A percentile compares a stretch with the other conserved stretches of the same genome.
phyloP scores from a whole-genome alignment of 2,797 vertebrate species.

The Enteromius viviparus region DNA sequence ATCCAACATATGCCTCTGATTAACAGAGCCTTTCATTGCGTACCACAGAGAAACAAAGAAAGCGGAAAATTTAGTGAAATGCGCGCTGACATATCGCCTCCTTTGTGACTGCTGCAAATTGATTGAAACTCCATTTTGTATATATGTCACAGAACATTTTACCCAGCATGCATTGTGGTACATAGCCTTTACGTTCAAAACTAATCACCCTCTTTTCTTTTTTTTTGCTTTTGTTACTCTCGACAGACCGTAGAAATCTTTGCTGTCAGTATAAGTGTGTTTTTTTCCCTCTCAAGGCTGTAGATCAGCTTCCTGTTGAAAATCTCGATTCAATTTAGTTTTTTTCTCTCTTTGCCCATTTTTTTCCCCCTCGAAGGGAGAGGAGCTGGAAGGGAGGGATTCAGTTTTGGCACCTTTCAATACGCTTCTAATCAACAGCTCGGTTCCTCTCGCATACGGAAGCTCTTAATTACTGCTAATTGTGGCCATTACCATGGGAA shows the following conservation, averaged over 20 bases:
- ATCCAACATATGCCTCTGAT: slow-evolving; percentile 59
- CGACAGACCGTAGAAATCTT: slow-evolving; percentile 5
- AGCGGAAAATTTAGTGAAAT: slow-evolving; percentile 54
- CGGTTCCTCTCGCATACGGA: slow-evolving; percentile 61
- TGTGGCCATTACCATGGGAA: slow-evolving; percentile 86
- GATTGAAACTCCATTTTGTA: slow-evolving; percentile 52
- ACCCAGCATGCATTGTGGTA: slow-evolving; percentile 6
- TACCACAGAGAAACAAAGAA: slow-evolving; percentile 52
- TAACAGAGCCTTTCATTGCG: slow-evolving; percentile 60
- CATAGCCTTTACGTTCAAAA: slow-evolving; percentile 13
- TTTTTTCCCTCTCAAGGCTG: not conserved
- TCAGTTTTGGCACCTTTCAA: slow-evolving; percentile 56
- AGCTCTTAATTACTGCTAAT: slow-evolving; percentile 88
- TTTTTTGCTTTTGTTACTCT: not conserved
- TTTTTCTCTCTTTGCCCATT: slow-evolving; percentile 3
- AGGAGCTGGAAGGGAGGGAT: slow-evolving; percentile 43
- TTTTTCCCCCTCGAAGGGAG: slow-evolving; percentile 1
- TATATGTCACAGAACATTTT: slow-evolving; percentile 40
- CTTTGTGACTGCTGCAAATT: slow-evolving; percentile 46
- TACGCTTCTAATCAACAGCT: slow-evolving; percentile 59
- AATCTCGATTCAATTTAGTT: slow-evolving; percentile 30
- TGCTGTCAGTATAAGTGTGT: slow-evolving; percentile 7
- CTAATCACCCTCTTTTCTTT: slow-evolving; percentile 19
- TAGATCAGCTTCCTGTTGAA: slow-evolving; percentile 15
- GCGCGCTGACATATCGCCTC: slow-evolving; percentile 37